Evolutionary conservation across 2,797 vertebrate genomes (phyloP).

Genomic region (Podarcis siculus): DNA sequence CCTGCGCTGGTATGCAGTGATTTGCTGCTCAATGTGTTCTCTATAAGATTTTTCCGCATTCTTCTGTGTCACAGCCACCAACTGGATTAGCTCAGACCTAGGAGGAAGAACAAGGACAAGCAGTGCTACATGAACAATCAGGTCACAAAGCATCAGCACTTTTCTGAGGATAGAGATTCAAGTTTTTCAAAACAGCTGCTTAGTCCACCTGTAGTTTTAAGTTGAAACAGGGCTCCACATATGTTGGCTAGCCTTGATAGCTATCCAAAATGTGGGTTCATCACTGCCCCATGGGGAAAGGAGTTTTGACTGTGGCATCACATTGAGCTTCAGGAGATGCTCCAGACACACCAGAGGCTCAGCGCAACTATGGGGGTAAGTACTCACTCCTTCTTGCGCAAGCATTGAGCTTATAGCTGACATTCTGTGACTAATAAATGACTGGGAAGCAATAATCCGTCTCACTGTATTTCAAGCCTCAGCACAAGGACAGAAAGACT

Average conservation of each 20-base stretch:
- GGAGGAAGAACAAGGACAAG: neutral
- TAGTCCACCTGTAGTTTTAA: neutral
- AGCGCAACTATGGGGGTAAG: neutral
- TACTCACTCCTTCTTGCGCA: too few relatives aligned
- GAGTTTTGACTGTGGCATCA: neutral
- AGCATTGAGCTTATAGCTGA: neutral
- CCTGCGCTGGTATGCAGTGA: constrained; percentile 94
- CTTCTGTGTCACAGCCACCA: constrained; percentile 95
- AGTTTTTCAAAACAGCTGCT: neutral
- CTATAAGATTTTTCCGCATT: constrained; percentile 88
- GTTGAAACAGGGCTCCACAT: too few relatives aligned
- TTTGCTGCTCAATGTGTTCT: constrained; percentile 94
- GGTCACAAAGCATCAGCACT: constrained; percentile 4
- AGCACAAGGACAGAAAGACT: neutral
- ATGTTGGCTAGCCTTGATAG: neutral
- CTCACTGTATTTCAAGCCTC: neutral
- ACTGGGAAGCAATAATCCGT: neutral
- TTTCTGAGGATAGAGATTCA: neutral
- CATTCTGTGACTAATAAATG: neutral
- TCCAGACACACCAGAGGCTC: neutral
- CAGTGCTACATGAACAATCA: neutral
- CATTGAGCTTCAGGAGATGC: neutral
- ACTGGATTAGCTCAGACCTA: constrained; percentile 95
- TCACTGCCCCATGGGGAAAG: neutral
- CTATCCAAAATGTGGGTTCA: neutral